Base-by-base conservation (phyloP, 2,888 invertebrate species). In the Campaea margaritaria region DNA sequence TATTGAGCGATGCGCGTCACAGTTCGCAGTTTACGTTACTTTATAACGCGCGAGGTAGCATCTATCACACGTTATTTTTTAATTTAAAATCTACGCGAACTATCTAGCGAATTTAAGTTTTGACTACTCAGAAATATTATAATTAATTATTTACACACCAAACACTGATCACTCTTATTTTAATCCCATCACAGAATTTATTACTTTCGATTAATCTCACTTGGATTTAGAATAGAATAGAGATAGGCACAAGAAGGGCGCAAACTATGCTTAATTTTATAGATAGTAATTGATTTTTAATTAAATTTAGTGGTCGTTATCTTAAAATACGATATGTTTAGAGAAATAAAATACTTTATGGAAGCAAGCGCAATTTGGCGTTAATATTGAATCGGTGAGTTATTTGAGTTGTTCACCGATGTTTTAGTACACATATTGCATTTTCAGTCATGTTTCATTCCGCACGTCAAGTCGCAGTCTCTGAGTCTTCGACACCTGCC, bases 281-380 rank as follows among this genome's bases (percentile, higher is more conserved):
- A 70, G 82, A 3, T 3, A 5, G 5, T 87, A 87, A 81, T 85
- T 81, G 79, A 82, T 79, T 79, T 39, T 39, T 14, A 69, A 69
- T 72, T 74, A 73, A 72, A 57, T 63, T 61, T 68, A 82, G 76
- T 87, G 85, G 85, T 86, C 83, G 79, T 82, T 81, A 74, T 69
- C 84, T 87, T 87, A 88, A 68, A 76, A 72, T 83, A 89, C 80
- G 91, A 91, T 92, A 91, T 91, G 91, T 89, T 85, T 81, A 74
- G 80, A 82, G 87, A 84, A 85, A 81, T 83, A 81, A 79, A 86
- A 83, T 83, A 85, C 74, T 79, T 83, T 78, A 85, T 91, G 92
- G 91, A 92, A 92, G 92, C 90, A 83, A 89, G 89, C 89, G 86
- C 90, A 83, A 89, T 92, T 91, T 92, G 92, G 92, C 92, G 86